Base-by-base conservation (phyloP, 1,140 invertebrate genomes). In the Wiebesia pumilae region DNA sequence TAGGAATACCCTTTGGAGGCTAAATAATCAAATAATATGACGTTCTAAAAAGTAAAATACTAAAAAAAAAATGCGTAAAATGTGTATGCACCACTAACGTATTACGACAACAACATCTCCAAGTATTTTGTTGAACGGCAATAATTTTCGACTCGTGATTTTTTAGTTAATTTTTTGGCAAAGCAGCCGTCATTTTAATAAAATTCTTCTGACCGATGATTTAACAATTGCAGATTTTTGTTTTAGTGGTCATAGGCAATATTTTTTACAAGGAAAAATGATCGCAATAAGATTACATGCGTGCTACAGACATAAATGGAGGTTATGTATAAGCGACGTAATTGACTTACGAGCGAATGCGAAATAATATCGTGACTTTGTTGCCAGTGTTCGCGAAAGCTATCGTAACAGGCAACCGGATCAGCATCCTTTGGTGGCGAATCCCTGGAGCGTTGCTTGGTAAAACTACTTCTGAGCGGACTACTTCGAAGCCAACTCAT, bases 381-480 rank as follows among this genome's bases (percentile, higher is more conserved):
- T 91, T 98, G 96, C 98, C 98, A 99, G 92, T 99, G 98, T 93
- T 97, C 97, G 89, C 97, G 96, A 94, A 99, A 99, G 90, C 98
- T 98, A 90, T 97, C 97, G 90, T 97, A 97, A 91, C 97, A 97
- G 19, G 97, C 97, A 51, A 96, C 95, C 0, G 97, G 96, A 94
- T 98, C 97, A 88, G 94, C 94, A 86, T 95, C 93, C 85, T 95
- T 95, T 0, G 94, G 92, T 7, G 94, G 93, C 47, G 94, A 94
- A 82, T 94, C 92, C 80, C 92, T 91, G 0, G 92, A 90, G 14
- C 92, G 91, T 84, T 93, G 93, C 79, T 92, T 92, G 51, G 90
- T 94, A 67, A 96, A 94, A 88, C 94, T 95, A 83, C 94, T 93
- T 83, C 95, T 94, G 90, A 96, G 91, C 19, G 95, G 95, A 88